Evolutionary conservation across 2,797 vertebrate species (phyloP).

Genomic region (Nyctibius grandis): DNA sequence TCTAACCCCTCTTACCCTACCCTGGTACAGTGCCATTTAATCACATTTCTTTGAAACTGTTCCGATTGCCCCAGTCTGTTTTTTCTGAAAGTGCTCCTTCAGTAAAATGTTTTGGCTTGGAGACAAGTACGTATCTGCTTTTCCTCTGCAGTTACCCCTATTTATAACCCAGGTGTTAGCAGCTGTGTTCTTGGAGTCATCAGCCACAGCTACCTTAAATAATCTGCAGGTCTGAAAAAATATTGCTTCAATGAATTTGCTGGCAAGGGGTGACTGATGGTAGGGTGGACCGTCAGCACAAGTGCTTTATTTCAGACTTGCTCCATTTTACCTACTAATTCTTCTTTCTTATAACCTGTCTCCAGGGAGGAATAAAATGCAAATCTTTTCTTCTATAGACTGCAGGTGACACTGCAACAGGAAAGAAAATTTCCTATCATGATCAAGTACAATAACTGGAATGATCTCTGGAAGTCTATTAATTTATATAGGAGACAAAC

Average conservation of each 20-base stretch:
- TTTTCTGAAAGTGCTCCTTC: background rate
- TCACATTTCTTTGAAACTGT: background rate
- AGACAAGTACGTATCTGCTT: background rate
- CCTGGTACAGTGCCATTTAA: background rate
- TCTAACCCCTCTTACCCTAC: background rate
- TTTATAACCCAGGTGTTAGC: conserved; percentile 41
- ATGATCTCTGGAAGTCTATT: background rate
- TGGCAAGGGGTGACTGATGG: background rate
- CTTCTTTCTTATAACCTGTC: background rate
- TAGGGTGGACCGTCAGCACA: background rate
- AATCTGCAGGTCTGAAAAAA: background rate
- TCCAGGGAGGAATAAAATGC: background rate
- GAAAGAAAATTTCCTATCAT: background rate
- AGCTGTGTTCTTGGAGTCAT: conserved; percentile 4
- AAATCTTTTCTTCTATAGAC: background rate
- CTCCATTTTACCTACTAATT: background rate
- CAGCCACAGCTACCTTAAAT: conserved; percentile 22
- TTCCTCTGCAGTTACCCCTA: background rate
- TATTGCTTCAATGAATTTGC: background rate
- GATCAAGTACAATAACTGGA: background rate
- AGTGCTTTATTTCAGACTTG: background rate
- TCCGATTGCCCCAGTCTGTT: background rate
- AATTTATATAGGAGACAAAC: background rate
- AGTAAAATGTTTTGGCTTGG: background rate
- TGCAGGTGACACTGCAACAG: conserved; percentile 6